Evolutionary conservation across 2,797 vertebrate species (phyloP).

Genomic region (Loris lydekkerianus): DNA sequence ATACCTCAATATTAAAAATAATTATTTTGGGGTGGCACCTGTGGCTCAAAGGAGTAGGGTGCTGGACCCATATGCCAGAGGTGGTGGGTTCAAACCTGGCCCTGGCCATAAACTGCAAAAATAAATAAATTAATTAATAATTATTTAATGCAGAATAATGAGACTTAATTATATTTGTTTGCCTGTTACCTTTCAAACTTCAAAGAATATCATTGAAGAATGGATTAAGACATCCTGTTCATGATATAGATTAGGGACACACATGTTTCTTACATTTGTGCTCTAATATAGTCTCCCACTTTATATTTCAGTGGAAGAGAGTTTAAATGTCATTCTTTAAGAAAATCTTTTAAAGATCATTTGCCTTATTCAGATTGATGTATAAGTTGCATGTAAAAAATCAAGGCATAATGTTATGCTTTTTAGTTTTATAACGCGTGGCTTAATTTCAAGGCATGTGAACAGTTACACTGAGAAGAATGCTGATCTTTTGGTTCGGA

Average conservation of each 20-base stretch:
- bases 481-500: slow-evolving; percentile 69
- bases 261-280: neutral
- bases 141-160: neutral
- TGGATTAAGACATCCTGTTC: neutral
- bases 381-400: slow-evolving; percentile 1
- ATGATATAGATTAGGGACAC: neutral
- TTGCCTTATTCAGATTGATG: neutral
- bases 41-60: too few species aligned
- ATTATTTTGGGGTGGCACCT: neutral
- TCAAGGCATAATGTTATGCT: neutral
- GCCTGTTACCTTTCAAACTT: neutral
- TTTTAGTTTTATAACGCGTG: neutral
- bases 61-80: too few species aligned
- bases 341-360: neutral
- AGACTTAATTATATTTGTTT: neutral
- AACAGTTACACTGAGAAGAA: slow-evolving; percentile 52
- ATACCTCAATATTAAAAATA: neutral
- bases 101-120: too few species aligned
- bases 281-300: neutral
- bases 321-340: neutral
- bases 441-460: slow-evolving; percentile 53
- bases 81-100: too few species aligned
- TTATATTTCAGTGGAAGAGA: neutral
- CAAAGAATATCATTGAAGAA: neutral
- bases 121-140: neutral